Evolutionary conservation across 1,140 invertebrate genomes (phyloP).

Genomic region (Mamestra configurata): DNA sequence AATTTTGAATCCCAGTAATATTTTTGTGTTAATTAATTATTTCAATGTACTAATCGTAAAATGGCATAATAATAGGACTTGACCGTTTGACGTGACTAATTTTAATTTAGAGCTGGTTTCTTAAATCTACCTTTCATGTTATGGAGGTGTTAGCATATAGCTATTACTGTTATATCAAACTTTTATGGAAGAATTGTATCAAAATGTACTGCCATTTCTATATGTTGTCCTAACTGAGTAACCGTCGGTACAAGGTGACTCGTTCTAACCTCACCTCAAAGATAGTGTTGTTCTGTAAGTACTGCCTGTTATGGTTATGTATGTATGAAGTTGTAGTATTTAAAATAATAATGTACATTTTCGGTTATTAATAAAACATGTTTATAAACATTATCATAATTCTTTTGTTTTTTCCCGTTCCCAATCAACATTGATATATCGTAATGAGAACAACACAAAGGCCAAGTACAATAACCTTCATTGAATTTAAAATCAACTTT

Average conservation of each 20-base stretch:
- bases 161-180: constrained; percentile 14
- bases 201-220: constrained; percentile 14
- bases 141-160: background rate
- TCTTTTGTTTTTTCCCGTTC: constrained; percentile 40
- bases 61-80: constrained; percentile 34
- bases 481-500: too few relatives aligned
- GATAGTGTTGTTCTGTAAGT: constrained; percentile 53
- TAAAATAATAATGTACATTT: constrained; percentile 82
- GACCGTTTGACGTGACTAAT: constrained; percentile 32
- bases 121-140: background rate
- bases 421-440: background rate
- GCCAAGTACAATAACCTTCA: too few relatives aligned
- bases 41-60: constrained; percentile 19
- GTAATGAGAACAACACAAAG: background rate
- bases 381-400: constrained; percentile 72
- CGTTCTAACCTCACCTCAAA: background rate
- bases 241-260: background rate
- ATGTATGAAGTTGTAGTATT: constrained; percentile 82
- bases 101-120: background rate
- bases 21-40: background rate
- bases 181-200: background rate
- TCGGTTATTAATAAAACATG: constrained; percentile 83
- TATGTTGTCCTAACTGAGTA: constrained; percentile 1
- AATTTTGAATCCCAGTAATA: background rate
- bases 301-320: constrained; percentile 69